A percentile compares a stretch with the other conserved stretches of the same genome.
Conservation (phyloP, 53 echinoderm and acorn worm genomes). For the Temnopleurus reevesii region DNA sequence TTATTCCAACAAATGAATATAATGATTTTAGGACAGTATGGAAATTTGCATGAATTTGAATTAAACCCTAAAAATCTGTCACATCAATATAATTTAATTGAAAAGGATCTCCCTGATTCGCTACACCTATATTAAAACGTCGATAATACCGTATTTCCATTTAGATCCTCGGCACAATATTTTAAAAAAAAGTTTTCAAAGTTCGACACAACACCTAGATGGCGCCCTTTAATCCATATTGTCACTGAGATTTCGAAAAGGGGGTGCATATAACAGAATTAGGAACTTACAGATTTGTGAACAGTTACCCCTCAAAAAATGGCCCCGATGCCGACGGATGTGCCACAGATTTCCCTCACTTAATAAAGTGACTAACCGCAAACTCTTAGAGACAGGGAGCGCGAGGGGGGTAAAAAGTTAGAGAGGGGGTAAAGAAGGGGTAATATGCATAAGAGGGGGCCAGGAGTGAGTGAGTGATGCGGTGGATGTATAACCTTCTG, state of each 20-base stretch:
- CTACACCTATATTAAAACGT: too few species aligned
- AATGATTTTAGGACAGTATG: background rate
- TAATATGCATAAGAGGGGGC: background rate
- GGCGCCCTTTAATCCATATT: background rate
- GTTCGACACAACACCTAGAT: background rate
- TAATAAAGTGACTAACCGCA: background rate
- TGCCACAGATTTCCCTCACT: background rate
- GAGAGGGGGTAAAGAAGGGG: background rate
- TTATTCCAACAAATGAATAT: too few species aligned
- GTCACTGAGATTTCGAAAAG: background rate
- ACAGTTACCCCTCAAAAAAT: background rate
- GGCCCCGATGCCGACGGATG: background rate
- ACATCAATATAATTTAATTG: too few species aligned
- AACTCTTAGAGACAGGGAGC: background rate
- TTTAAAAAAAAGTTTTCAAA: background rate
- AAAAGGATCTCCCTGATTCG: too few species aligned
- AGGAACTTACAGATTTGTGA: background rate
- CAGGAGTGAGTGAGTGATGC: background rate
- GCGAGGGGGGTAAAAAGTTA: background rate
- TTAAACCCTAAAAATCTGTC: too few species aligned
- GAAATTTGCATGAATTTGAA: too few species aligned
- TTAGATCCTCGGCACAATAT: background rate
- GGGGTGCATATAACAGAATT: background rate
- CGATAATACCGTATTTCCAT: too few species aligned
- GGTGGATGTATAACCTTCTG: background rate